Conservation (phyloP, 2,888 invertebrate genomes). For the Escarpia spicata region DNA sequence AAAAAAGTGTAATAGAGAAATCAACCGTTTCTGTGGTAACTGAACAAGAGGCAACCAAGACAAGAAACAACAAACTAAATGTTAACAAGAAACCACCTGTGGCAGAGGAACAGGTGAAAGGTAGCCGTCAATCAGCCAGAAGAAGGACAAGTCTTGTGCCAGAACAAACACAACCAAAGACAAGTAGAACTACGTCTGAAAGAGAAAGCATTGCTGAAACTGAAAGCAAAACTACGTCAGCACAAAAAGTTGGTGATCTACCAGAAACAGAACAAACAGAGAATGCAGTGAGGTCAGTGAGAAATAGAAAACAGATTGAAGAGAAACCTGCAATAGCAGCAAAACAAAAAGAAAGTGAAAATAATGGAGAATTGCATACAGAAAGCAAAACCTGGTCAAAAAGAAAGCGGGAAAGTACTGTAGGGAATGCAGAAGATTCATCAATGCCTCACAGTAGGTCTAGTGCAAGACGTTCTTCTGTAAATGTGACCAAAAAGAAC, state of each 20-base stretch:
- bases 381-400: background rate
- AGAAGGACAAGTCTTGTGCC: background rate
- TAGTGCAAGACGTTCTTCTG: background rate
- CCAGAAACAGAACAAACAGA: background rate
- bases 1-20: background rate
- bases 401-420: background rate
- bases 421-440: background rate
- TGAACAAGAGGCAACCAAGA: background rate
- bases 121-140: background rate
- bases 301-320: background rate
- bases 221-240: background rate
- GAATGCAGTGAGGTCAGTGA: background rate
- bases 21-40: background rate
- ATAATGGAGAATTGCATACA: background rate
- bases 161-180: background rate
- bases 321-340: background rate
- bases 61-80: background rate
- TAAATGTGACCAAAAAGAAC: background rate
- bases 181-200: background rate
- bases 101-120: background rate
- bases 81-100: background rate
- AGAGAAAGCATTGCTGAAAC: background rate
- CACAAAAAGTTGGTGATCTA: background rate
- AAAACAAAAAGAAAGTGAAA: constrained; percentile 10
- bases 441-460: background rate